These are phyloP conservation scores for Takifugu flavidus DNA, from an alignment of 2,113 vertebrate genomes.

Conservation along the genomic window DNA sequence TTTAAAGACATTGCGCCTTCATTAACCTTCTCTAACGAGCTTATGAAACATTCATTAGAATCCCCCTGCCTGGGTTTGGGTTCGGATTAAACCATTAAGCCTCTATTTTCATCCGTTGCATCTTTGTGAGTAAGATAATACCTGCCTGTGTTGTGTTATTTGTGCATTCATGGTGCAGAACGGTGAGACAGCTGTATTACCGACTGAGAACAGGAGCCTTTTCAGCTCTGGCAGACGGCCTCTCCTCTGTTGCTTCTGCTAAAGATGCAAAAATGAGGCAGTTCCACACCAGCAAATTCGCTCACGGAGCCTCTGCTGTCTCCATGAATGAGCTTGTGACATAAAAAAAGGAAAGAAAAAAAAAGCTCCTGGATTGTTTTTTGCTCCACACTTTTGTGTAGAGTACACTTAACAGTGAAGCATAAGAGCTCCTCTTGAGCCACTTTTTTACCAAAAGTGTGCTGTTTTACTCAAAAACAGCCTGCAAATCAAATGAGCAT, in stretches of 20 bases:
- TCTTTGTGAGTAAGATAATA: not conserved
- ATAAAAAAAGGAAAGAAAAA: too few relatives aligned
- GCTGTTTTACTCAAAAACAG: too few relatives aligned
- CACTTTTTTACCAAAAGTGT: not conserved
- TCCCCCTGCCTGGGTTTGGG: not conserved
- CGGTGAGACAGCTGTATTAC: slow-evolving; percentile 1
- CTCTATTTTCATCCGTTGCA: not conserved
- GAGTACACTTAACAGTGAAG: too few relatives aligned
- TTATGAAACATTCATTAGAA: slow-evolving; percentile 18
- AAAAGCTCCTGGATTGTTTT: too few relatives aligned
- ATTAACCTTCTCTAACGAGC: slow-evolving; percentile 42
- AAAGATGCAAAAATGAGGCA: slow-evolving; percentile 42
- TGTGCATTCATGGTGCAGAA: slow-evolving; percentile 1
- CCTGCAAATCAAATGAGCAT: too few relatives aligned
- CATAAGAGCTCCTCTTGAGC: slow-evolving; percentile 32
- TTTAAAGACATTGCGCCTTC: slow-evolving; percentile 7
- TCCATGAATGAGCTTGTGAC: slow-evolving; percentile 26
- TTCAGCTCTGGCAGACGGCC: slow-evolving; percentile 15
- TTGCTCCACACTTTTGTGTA: too few relatives aligned
- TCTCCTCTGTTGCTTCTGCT: slow-evolving; percentile 13
- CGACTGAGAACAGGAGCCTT: slow-evolving; percentile 11
- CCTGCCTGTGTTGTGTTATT: not conserved
- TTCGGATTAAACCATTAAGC: slow-evolving; percentile 5
- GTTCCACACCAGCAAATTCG: slow-evolving; percentile 47
- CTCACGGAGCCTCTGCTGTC: slow-evolving; percentile 38